Conservation (phyloP, 2,797 vertebrate species). For the Chaetophractus vellerosus region DNA sequence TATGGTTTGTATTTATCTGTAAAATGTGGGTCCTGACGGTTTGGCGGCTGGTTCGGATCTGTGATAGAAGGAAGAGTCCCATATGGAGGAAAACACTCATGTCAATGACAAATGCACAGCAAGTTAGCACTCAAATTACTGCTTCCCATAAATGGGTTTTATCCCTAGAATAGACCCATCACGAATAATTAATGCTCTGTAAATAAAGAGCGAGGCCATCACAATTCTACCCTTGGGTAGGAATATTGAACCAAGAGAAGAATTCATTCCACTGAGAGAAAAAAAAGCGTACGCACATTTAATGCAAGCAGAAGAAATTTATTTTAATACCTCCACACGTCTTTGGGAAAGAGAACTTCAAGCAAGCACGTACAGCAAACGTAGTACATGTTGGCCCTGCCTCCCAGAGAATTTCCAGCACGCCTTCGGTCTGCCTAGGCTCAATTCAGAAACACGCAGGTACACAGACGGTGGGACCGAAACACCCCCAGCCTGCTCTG, state of each 20-base stretch:
- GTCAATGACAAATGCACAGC: conserved; percentile 39
- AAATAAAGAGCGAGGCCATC: conserved; percentile 37
- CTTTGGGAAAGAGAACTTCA: conserved; percentile 55
- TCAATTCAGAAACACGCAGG: not conserved
- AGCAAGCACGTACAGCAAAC: conserved; percentile 9
- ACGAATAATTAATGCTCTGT: conserved; percentile 61
- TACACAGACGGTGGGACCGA: not conserved
- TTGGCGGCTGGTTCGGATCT: no score
- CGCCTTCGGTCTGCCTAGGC: not conserved
- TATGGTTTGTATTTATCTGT: no score
- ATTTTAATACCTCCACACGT: conserved; percentile 31
- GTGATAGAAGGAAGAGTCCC: no score
- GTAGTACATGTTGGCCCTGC: not conserved
- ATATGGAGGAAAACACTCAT: no score
- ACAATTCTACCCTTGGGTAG: not conserved
- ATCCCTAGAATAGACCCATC: not conserved
- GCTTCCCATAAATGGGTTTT: conserved; percentile 47
- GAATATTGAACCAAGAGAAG: conserved; percentile 41
- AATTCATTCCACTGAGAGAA: not conserved
- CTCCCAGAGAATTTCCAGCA: not conserved
- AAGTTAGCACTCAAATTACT: not conserved
- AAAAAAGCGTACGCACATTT: not conserved
- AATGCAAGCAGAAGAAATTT: not conserved
- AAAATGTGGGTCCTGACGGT: no score
- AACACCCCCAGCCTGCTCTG: not conserved